Evolutionary conservation across 2,888 invertebrate genomes (phyloP), one percentile per base, ranked within the genome.

Genomic region (Leptinotarsa rubiginosa): DNA sequence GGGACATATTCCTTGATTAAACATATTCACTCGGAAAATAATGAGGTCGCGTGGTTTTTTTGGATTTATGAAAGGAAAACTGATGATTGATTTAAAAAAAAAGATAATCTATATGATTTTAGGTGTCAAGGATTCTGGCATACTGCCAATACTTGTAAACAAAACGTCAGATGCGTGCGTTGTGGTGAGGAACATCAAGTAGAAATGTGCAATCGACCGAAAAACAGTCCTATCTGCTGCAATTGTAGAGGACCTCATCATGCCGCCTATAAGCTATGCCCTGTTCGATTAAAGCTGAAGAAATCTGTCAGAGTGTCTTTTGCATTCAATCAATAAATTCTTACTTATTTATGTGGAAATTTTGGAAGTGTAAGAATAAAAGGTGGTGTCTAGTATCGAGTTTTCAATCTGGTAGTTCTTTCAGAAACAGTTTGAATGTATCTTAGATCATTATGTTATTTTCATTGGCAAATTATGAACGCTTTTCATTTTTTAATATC

Each of bases 91-190:
- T 22, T 18, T 12, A 3, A 25, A 62, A 59, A 22, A 15, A 4
- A 56, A 56, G 25, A 31, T 31, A 31, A 20, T 22, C 13, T 56
- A 22, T 47, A n/a, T 59, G n/a, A 25, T 69, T 69, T 62, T 47
- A 79, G 77, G 1, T 90, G 90, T 79, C 90, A 90, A 84, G 89
- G 90, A 3, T 90, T 90, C 81, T 90, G 90, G 90, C 90, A 90
- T 80, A 88, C 89, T 7, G 90, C 90, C 0, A 89, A 88, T 15
- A 88, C 89, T 75, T 86, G 86, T 77, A 86, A 88, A 47, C 88
- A 88, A 72, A 76, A 87, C 62, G 87, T 88, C 0, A 86, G 90
- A 16, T 90, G 90, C 81, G 90, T 90, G 1, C 86, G 90, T 4
- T 90, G 90, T 78, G 90, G 90, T 0, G 90, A 89, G 65, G 86